Evolutionary conservation across 2,113 vertebrate species (phyloP).

Genomic region (Toxotes chatareus): DNA sequence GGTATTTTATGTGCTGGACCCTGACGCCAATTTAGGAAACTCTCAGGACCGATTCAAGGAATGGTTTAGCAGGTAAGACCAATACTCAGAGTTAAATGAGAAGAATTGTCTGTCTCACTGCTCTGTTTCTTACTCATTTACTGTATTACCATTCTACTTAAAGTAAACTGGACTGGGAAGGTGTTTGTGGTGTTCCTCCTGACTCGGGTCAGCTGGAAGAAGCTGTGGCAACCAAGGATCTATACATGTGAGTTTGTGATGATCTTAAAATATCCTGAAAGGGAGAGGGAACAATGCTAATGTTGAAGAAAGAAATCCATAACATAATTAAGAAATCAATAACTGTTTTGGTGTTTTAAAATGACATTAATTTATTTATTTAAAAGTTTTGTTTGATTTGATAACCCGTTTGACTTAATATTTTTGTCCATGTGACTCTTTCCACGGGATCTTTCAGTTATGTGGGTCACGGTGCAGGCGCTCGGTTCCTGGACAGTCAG

Average conservation of each 20-base stretch:
- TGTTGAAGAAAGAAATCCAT: too few relatives aligned
- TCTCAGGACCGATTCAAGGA: constrained; percentile 88
- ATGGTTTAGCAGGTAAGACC: constrained; percentile 89
- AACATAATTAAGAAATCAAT: too few relatives aligned
- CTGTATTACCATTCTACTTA: neutral
- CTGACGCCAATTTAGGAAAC: constrained; percentile 88
- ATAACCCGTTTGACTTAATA: neutral
- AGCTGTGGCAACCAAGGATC: constrained; percentile 87
- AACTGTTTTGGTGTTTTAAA: too few relatives aligned
- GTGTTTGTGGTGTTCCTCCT: constrained; percentile 87
- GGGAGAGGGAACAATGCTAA: too few relatives aligned
- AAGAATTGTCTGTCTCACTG: neutral
- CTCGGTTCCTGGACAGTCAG: constrained; percentile 87
- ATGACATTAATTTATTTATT: too few relatives aligned
- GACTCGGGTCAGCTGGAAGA: constrained; percentile 83
- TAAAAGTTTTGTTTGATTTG: neutral
- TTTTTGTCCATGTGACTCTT: neutral
- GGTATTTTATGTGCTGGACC: constrained; percentile 92
- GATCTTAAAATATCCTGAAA: neutral
- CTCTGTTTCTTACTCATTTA: neutral
- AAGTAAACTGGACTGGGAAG: constrained; percentile 88
- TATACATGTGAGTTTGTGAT: constrained; percentile 90
- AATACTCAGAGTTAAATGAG: neutral
- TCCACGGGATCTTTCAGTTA: constrained; percentile 79
- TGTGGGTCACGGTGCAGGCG: constrained; percentile 91